Evolutionary conservation across 2,113 vertebrate species (phyloP), one percentile per base, ranked within the genome.

Genomic region (Salminus brasiliensis): DNA sequence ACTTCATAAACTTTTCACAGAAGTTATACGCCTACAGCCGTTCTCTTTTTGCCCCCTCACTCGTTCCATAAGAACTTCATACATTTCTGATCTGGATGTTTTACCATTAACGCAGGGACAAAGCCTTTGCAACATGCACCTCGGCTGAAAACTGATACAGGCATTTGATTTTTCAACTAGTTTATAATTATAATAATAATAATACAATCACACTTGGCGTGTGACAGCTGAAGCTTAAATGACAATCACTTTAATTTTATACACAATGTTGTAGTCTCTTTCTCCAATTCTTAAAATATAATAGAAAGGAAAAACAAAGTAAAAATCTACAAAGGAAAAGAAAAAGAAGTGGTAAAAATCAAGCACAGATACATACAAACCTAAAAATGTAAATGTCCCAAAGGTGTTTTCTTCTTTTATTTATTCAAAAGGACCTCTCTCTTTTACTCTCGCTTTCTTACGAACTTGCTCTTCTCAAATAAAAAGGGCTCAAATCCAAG

Each of bases 181-280:
- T 78, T 21, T 83, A 83, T 92, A 93, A 88, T 87, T 86, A 88
- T 87, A 87, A n/a, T n/a, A n/a, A n/a, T n/a, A n/a, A n/a, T n/a
- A n/a, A n/a, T n/a, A n/a, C n/a, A 90, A 84, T 85, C 84, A 90
- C 87, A 96, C 94, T 93, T 94, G 92, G 94, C 93, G 92, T 92
- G 91, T 92, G 91, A 94, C 89, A 94, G 92, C 94, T 92, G 94
- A 95, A 95, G 92, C 93, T 94, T 93, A 90, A 92, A 91, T 92
- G 95, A 94, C 93, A 94, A 88, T 88, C 85, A 87, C 78, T 85
- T 88, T 70, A 84, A 89, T 87, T 87, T 93, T 93, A 90, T 94
- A 96, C 93, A 96, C 93, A 94, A 94, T 91, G 91, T 77, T 76
- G 87, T 88, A 80, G 81, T 85, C 57, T 60, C 73, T 76, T 68